These are phyloP conservation scores for Drosophila ironensis DNA, from an alignment of 1,140 invertebrate genomes.

Conservation along the genomic window DNA sequence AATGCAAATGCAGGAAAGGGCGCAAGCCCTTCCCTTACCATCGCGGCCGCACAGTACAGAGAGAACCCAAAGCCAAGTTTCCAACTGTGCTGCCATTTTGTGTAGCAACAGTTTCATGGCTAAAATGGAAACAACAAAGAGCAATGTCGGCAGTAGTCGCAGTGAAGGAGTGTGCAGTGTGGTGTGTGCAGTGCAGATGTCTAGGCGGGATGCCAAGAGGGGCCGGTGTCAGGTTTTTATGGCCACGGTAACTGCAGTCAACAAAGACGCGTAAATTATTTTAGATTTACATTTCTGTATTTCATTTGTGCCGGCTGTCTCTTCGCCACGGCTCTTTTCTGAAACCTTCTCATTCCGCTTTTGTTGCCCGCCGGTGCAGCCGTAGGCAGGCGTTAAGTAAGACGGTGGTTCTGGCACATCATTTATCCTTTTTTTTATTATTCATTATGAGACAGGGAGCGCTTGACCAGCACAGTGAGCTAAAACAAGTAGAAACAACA, in stretches of 20 bases:
- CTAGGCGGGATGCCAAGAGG: neutral
- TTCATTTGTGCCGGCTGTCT: slow-evolving; percentile 60
- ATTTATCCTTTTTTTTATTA: slow-evolving; percentile 80
- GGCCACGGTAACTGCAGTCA: slow-evolving; percentile 70
- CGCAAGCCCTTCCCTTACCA: slow-evolving; percentile 25
- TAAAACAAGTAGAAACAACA: neutral
- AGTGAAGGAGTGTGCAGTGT: too few relatives aligned
- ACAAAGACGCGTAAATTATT: slow-evolving; percentile 80
- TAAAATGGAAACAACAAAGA: slow-evolving; percentile 48
- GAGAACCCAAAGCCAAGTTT: slow-evolving; percentile 24
- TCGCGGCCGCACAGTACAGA: slow-evolving; percentile 15
- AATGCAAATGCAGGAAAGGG: slow-evolving; percentile 68
- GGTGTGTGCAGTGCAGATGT: neutral
- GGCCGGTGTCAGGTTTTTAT: slow-evolving; percentile 64
- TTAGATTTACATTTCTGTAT: slow-evolving; percentile 81
- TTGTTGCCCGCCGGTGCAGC: slow-evolving; percentile 37
- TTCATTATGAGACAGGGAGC: slow-evolving; percentile 68
- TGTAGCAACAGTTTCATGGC: slow-evolving; percentile 69
- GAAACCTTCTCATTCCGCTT: neutral
- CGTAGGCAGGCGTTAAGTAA: slow-evolving; percentile 74
- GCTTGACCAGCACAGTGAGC: slow-evolving; percentile 34
- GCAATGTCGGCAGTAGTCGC: slow-evolving; percentile 2
- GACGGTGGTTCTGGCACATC: slow-evolving; percentile 75
- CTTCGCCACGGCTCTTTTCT: neutral
- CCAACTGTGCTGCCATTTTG: slow-evolving; percentile 67